Evolutionary conservation across 2,113 vertebrate species (phyloP).

Genomic region (Theristicus caerulescens): DNA sequence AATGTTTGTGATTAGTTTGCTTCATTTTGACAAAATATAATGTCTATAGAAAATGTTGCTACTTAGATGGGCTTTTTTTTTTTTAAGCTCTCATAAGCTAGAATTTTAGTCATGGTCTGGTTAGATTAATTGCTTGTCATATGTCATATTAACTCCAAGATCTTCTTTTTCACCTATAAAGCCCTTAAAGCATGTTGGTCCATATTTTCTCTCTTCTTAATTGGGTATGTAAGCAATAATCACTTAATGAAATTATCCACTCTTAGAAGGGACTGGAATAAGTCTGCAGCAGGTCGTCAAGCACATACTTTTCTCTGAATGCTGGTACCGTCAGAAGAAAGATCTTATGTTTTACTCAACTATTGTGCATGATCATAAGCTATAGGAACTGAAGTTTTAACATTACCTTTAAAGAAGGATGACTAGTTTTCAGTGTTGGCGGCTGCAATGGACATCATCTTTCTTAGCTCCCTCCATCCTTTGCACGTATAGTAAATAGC

Average conservation of each 20-base stretch:
- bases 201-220: slow-evolving; percentile 37
- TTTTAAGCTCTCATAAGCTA: not conserved
- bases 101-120: not conserved
- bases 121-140: slow-evolving; percentile 1
- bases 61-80: not conserved
- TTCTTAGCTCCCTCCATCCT: not conserved
- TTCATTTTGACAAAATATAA: not conserved
- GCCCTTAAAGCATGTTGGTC: not conserved
- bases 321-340: not conserved
- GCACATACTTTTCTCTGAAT: not conserved
- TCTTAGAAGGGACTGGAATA: slow-evolving; percentile 20
- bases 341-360: not conserved
- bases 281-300: not conserved
- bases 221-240: slow-evolving; percentile 25
- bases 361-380: not conserved
- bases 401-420: not conserved
- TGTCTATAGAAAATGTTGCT: not conserved
- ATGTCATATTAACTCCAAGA: slow-evolving; percentile 18
- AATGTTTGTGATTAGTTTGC: not conserved
- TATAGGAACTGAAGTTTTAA: not conserved
- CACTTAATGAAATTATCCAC: slow-evolving; percentile 55
- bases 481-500: not conserved
- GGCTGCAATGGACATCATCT: not conserved
- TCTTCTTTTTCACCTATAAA: not conserved
- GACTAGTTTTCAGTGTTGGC: not conserved